A percentile compares a stretch with the other conserved stretches of the same genome.
Conservation (phyloP, 2,113 vertebrate genomes). For the Tor tambroides region DNA sequence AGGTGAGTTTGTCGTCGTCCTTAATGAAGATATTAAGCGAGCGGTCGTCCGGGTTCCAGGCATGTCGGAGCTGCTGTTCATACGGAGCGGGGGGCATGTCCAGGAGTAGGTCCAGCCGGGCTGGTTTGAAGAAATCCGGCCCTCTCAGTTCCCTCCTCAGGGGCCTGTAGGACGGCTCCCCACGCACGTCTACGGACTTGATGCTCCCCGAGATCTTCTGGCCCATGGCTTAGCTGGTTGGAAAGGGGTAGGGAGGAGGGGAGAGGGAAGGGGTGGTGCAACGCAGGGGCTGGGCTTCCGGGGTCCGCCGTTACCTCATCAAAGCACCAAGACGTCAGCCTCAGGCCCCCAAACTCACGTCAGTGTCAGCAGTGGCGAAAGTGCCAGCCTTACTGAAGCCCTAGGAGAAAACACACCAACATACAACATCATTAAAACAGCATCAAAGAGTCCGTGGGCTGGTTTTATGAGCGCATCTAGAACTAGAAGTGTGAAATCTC, state of each 20-base stretch:
- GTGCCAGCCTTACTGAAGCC: slow-evolving; percentile 36
- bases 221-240: slow-evolving; percentile 84
- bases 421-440: slow-evolving; percentile 3
- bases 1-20: slow-evolving; percentile 93
- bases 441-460: no score
- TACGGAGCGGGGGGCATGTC: slow-evolving; percentile 88
- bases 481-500: neutral
- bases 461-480: neutral
- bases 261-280: slow-evolving; percentile 38
- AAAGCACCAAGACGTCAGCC: slow-evolving; percentile 70
- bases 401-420: slow-evolving; percentile 43
- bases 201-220: slow-evolving; percentile 97
- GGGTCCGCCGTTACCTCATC: slow-evolving; percentile 87
- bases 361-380: slow-evolving; percentile 47
- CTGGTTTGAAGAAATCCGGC: slow-evolving; percentile 86
- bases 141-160: slow-evolving; percentile 85
- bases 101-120: slow-evolving; percentile 89
- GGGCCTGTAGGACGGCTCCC: slow-evolving; percentile 87
- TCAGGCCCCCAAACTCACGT: slow-evolving; percentile 43
- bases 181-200: slow-evolving; percentile 91
- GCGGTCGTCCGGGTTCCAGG: slow-evolving; percentile 95
- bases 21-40: slow-evolving; percentile 98
- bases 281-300: slow-evolving; percentile 61
- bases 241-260: slow-evolving; percentile 36
- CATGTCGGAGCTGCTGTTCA: slow-evolving; percentile 86